Base-by-base conservation (phyloP, 1,140 invertebrate genomes). In the Sitobion miscanthi region DNA sequence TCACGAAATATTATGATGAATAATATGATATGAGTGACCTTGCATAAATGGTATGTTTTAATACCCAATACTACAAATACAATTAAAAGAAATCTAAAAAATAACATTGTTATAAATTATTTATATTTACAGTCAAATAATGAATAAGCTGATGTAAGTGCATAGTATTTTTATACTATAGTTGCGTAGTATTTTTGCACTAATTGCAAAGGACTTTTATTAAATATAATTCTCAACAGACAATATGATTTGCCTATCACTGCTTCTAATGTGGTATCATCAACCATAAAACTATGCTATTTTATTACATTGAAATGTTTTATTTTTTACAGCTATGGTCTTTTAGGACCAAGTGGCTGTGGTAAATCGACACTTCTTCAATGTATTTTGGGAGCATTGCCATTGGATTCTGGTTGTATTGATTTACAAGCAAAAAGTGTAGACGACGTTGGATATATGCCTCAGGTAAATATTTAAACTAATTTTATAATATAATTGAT, bases 321-420 rank as follows among this genome's bases (percentile, higher is more conserved):
- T 69, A 30, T 47, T 85, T 38, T 86, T 69, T 49, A 85, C 95
- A 98, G 98, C 95, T 98, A 98, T 95, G 98, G 98, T 93, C 96
- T 99, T 8, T 95, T 99, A 62, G 98, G 98, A 35, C 98, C 97
- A 69, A 98, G 97, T 94, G 98, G 98, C 25, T 98, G 97, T 95
- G 97, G 97, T 9, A 98, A 98, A 96, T 98, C 97, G 1, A 99
- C 98, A 0, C 95, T 98, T 7, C 96, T 99, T 1, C 97, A 97
- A 14, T 98, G 98, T 94, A 97, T 98, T 93, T 98, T 98, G 0
- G 98, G 98, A 38, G 96, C 97, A 94, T 95, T 97, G 93, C 95
- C 97, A 94, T 95, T 98, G 69, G 97, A 98, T 95, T 96, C 96
- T 11, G 98, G 98, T 1, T 97, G 97, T 94, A 97, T 98, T 42